Conservation (phyloP, 2,797 vertebrate species). For the Squalus acanthias region DNA sequence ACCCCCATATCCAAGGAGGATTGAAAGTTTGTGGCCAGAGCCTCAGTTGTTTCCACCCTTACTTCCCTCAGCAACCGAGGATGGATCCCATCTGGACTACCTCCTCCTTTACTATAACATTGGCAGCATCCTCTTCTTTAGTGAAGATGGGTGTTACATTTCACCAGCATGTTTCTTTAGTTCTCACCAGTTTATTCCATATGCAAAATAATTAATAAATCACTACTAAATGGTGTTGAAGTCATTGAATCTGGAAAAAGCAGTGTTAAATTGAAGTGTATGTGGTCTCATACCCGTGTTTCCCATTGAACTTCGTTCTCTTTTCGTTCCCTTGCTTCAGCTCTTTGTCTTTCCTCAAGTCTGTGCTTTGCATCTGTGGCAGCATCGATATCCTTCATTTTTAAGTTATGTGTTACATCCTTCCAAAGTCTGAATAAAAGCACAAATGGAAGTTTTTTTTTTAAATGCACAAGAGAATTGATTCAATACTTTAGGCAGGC, state of each 20-base stretch:
- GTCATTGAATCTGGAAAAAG: not conserved
- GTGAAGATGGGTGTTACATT: not conserved
- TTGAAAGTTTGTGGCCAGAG: not conserved
- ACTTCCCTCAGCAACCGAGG: not conserved
- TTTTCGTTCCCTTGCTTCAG: constrained; percentile 90
- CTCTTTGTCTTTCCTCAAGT: constrained; percentile 90
- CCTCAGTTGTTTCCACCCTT: not conserved
- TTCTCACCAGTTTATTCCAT: not conserved
- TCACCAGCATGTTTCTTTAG: not conserved
- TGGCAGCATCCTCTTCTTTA: not conserved
- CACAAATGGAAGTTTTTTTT: not conserved
- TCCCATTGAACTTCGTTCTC: constrained; percentile 91
- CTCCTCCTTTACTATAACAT: not conserved
- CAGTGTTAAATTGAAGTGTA: not conserved
- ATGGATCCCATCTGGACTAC: not conserved
- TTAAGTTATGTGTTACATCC: constrained; percentile 91
- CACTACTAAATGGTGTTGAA: not conserved
- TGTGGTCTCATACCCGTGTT: constrained; percentile 74
- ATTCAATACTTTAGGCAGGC: not conserved
- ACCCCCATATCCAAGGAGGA: not conserved
- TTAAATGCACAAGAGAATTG: not conserved
- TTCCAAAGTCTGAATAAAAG: constrained; percentile 75
- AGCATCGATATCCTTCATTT: constrained; percentile 86
- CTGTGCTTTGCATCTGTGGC: constrained; percentile 92
- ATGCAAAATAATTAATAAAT: not conserved